Conservation (phyloP, 1,140 invertebrate species). For the Drosophila chauvacae region DNA sequence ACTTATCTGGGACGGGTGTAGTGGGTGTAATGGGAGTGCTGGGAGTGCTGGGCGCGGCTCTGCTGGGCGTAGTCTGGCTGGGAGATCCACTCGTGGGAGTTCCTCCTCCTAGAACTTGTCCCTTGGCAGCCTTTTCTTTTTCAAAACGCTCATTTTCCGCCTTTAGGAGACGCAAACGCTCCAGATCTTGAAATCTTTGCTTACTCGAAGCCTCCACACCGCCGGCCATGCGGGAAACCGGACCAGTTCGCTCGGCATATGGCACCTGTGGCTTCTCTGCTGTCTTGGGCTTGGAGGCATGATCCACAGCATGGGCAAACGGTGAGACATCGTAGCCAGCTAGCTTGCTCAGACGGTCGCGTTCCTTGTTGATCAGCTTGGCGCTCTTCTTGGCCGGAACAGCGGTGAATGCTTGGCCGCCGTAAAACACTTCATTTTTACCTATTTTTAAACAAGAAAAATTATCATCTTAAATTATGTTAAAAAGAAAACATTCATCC, state of each 20-base stretch:
- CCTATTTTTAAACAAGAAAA: conserved; percentile 80
- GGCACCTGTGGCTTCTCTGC: conserved; percentile 36
- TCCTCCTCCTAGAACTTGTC: conserved; percentile 23
- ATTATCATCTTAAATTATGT: background rate
- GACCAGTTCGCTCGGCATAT: conserved; percentile 69
- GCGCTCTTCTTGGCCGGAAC: conserved; percentile 87
- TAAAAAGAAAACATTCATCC: fast-evolving
- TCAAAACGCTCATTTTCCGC: conserved; percentile 65
- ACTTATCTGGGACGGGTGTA: conserved; percentile 71
- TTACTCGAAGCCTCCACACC: conserved; percentile 86
- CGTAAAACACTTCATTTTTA: conserved; percentile 90
- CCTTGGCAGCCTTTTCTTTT: conserved; percentile 15
- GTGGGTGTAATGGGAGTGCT: conserved; percentile 24
- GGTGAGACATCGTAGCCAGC: conserved; percentile 77
- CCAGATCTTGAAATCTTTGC: conserved; percentile 87
- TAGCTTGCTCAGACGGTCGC: conserved; percentile 83
- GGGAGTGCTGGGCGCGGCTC: background rate
- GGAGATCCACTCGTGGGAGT: background rate
- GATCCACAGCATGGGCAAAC: conserved; percentile 61
- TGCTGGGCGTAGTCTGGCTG: background rate
- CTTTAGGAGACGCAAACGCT: conserved; percentile 86
- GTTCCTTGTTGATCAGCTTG: conserved; percentile 86
- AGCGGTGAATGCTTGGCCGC: conserved; percentile 87
- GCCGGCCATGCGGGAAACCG: conserved; percentile 79
- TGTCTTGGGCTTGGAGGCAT: conserved; percentile 57